Conservation (phyloP, 2,888 invertebrate species). For the Amitus sp. region DNA sequence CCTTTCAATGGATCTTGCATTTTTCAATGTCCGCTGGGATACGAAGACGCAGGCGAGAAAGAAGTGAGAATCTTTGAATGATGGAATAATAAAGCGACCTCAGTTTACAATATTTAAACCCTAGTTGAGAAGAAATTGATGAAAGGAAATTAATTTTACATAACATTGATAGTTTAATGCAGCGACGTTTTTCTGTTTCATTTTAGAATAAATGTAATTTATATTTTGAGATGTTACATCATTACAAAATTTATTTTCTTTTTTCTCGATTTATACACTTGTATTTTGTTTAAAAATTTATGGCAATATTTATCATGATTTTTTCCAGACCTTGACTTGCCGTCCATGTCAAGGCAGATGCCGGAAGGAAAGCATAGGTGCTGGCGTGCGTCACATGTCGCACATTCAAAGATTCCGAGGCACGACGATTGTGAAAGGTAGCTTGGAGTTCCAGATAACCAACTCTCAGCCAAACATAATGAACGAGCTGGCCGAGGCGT, state of each 20-base stretch:
- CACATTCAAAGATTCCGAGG: slow-evolving; percentile 75
- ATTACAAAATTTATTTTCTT: too few species aligned
- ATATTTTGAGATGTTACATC: too few species aligned
- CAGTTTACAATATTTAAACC: too few species aligned
- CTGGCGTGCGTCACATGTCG: slow-evolving; percentile 73
- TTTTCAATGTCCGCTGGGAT: slow-evolving; percentile 74
- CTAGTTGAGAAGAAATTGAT: too few species aligned
- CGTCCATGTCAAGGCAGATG: slow-evolving; percentile 48
- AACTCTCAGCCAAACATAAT: slow-evolving; percentile 68
- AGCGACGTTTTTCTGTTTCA: too few species aligned
- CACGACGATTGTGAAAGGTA: slow-evolving; percentile 84
- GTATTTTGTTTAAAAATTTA: not conserved
- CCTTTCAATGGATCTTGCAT: slow-evolving; percentile 74
- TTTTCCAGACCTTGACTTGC: slow-evolving; percentile 48
- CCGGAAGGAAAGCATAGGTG: slow-evolving; percentile 70
- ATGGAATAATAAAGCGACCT: too few species aligned
- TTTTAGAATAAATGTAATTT: too few species aligned
- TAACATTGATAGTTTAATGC: too few species aligned
- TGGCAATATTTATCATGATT: not conserved
- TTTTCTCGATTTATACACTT: not conserved
- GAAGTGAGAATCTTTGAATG: slow-evolving; percentile 45
- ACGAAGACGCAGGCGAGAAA: slow-evolving; percentile 56
- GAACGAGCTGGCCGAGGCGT: slow-evolving; percentile 72
- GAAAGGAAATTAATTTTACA: too few species aligned
- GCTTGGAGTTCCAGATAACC: slow-evolving; percentile 74